A percentile compares a stretch with the other conserved stretches of the same genome.
phyloP scores from a whole-genome alignment of 2,797 vertebrate species.

The Enteromius trimaculatus region DNA sequence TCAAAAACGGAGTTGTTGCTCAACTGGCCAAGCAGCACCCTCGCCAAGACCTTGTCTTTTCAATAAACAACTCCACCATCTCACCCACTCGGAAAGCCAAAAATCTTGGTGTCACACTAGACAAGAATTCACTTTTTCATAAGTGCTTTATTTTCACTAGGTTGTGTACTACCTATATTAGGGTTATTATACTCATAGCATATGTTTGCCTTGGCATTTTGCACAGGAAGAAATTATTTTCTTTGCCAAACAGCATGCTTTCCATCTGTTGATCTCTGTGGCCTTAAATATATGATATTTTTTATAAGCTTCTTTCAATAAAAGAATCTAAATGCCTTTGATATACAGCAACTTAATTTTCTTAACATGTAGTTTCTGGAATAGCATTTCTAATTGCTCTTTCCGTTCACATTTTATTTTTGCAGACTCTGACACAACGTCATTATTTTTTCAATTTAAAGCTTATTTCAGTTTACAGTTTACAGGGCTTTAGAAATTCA shows the following conservation, averaged over 20 bases:
- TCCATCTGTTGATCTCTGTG: slow-evolving; percentile 17
- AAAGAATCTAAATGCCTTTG: not conserved
- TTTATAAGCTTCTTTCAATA: not conserved
- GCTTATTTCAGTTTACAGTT: not conserved
- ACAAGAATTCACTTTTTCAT: not conserved
- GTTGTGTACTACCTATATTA: not conserved
- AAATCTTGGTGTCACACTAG: not conserved
- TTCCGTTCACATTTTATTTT: not conserved
- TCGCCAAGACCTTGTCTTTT: slow-evolving; percentile 29
- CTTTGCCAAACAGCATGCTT: not conserved
- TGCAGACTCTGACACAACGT: not conserved
- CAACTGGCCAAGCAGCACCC: not conserved
- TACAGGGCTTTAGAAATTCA: not conserved
- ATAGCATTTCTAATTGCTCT: not conserved
- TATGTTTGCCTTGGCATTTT: not conserved
- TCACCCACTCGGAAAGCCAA: not conserved
- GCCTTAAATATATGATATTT: not conserved
- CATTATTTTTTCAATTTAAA: not conserved
- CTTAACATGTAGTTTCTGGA: not conserved
- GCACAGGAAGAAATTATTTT: not conserved
- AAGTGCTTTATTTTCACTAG: not conserved
- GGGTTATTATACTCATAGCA: not conserved
- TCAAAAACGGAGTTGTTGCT: slow-evolving; percentile 7
- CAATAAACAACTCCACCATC: slow-evolving; percentile 1
- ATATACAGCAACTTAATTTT: not conserved